Conservation (phyloP, 2,113 vertebrate genomes). For the Microcebus griseorufus region DNA sequence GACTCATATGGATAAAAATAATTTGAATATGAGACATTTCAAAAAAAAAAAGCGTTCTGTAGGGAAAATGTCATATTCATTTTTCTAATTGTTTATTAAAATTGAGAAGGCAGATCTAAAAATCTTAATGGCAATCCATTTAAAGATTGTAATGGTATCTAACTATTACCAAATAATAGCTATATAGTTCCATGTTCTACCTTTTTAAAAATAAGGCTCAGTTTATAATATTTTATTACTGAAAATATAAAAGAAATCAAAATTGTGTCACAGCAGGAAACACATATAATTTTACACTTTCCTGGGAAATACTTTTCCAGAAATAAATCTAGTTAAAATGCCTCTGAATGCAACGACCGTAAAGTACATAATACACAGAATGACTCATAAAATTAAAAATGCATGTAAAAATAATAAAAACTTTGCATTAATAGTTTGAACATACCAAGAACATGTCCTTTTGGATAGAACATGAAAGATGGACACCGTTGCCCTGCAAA, state of each 20-base stretch:
- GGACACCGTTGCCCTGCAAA: background rate
- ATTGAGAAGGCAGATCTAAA: background rate
- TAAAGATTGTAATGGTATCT: background rate
- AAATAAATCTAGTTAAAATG: slow-evolving; percentile 34
- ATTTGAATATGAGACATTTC: background rate
- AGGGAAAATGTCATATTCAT: background rate
- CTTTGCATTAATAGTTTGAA: background rate
- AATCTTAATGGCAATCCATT: background rate
- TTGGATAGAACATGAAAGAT: background rate
- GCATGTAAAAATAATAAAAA: background rate
- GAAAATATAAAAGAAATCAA: slow-evolving; percentile 26
- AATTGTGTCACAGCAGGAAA: slow-evolving; percentile 5
- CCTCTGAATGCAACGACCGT: background rate
- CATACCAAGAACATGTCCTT: background rate
- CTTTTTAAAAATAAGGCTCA: background rate
- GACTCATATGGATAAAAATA: background rate
- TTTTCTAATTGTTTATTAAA: slow-evolving; percentile 19
- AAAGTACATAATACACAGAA: background rate
- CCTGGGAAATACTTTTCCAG: slow-evolving; percentile 4
- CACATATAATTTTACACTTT: background rate
- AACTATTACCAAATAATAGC: background rate
- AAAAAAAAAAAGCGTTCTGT: background rate
- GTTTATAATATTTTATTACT: background rate
- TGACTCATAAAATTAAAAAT: slow-evolving; percentile 17
- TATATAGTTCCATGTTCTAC: background rate